phyloP scores from a whole-genome alignment of 2,113 vertebrate species.

The Siniperca knerii region DNA sequence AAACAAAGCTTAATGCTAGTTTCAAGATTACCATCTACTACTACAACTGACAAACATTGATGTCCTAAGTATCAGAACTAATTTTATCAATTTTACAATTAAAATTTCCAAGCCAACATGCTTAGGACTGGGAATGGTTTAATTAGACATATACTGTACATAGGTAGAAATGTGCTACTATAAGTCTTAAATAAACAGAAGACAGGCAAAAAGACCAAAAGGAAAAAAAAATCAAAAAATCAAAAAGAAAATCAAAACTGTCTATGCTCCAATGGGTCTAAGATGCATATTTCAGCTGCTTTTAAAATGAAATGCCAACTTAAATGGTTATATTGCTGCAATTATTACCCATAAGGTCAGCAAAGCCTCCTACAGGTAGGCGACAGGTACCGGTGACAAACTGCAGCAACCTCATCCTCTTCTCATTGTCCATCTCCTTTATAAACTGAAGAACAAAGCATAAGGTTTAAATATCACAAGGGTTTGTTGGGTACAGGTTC shows the following conservation, averaged over 20 bases:
- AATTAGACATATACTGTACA: not conserved
- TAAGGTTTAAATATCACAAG: not conserved
- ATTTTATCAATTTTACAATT: not conserved
- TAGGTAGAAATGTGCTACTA: not conserved
- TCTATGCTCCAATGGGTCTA: not conserved
- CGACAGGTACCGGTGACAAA: slow-evolving; percentile 98
- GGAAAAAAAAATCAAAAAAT: not conserved
- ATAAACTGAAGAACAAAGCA: slow-evolving; percentile 86
- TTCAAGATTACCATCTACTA: not conserved
- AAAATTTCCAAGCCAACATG: not conserved
- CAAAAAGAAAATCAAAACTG: not conserved
- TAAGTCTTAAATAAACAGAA: not conserved
- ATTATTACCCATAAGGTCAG: slow-evolving; percentile 95
- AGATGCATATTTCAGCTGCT: not conserved
- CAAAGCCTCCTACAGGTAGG: slow-evolving; percentile 97
- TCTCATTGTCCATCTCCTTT: slow-evolving; percentile 99
- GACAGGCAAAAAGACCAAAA: not conserved
- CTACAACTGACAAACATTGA: not conserved
- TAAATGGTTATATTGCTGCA: not conserved
- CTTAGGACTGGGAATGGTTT: not conserved
- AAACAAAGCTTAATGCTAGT: not conserved
- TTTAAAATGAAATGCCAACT: slow-evolving; percentile 3
- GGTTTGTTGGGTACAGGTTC: not conserved
- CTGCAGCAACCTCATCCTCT: slow-evolving; percentile 97
- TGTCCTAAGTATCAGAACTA: not conserved